phyloP scores from a whole-genome alignment of 2,888 invertebrate genomes.

The Hymenopus coronatus region DNA sequence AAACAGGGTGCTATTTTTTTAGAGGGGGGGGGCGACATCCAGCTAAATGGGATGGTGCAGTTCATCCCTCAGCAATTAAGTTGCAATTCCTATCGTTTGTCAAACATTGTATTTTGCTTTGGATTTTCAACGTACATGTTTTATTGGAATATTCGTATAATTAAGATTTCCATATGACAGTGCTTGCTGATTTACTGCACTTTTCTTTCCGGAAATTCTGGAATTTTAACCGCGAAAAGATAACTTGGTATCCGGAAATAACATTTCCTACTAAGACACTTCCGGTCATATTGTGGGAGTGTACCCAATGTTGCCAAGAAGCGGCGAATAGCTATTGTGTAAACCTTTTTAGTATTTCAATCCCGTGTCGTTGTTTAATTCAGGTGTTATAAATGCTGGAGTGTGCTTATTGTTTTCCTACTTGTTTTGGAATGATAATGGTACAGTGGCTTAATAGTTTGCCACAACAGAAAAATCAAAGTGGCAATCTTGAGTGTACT shows the following conservation, averaged over 20 bases:
- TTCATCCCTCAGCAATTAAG: no score
- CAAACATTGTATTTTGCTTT: no score
- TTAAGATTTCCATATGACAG: no score
- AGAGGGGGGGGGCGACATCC: no score
- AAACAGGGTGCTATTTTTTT: no score
- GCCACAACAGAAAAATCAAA: neutral
- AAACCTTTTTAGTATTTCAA: neutral
- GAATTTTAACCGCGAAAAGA: neutral
- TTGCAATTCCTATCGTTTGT: no score
- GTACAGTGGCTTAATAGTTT: neutral
- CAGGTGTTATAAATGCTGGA: neutral
- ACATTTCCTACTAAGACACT: neutral
- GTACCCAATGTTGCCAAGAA: conserved; percentile 12
- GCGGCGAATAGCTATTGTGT: neutral
- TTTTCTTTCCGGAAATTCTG: no score
- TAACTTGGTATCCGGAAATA: neutral
- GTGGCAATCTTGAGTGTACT: neutral
- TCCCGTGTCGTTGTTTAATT: neutral
- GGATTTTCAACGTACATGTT: no score
- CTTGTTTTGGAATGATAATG: neutral
- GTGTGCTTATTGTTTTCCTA: neutral
- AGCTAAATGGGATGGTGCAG: no score
- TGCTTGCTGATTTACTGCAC: no score
- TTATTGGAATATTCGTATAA: no score
- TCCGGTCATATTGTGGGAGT: conserved; percentile 9